These are phyloP conservation scores for Toxonevra muliebris DNA, from an alignment of 2,888 invertebrate genomes.

Conservation along the genomic window DNA sequence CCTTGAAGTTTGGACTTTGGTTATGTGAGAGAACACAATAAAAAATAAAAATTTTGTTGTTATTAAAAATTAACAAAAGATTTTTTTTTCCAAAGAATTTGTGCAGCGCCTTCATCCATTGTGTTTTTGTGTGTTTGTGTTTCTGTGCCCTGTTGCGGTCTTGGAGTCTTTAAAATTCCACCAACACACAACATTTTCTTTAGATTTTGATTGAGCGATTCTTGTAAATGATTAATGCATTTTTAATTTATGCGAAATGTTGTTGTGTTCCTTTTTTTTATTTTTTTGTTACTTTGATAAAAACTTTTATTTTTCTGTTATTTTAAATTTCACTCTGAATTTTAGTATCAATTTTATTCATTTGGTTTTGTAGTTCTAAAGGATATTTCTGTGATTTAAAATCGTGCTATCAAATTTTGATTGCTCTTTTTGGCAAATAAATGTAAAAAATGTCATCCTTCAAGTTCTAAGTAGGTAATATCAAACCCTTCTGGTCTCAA, in stretches of 20 bases:
- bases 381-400: no score
- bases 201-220: slow-evolving; percentile 12
- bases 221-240: slow-evolving; percentile 16
- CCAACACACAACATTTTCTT: slow-evolving; percentile 1
- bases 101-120: not conserved
- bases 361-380: no score
- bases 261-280: not conserved
- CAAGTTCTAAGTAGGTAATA: no score
- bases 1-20: not conserved
- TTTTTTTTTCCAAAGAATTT: not conserved
- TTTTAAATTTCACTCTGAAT: not conserved
- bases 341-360: not conserved
- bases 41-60: not conserved
- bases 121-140: no score
- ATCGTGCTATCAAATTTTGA: no score
- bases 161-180: slow-evolving; percentile 2
- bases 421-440: no score
- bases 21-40: not conserved
- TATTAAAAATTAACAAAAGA: not conserved
- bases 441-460: no score
- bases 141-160: not conserved
- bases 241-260: slow-evolving; percentile 24
- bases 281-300: not conserved
- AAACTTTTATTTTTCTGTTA: not conserved
- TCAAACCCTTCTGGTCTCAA: no score